Evolutionary conservation across 2,113 vertebrate species (phyloP), one percentile per base, ranked within the genome.

Genomic region (Labeo rohita): DNA sequence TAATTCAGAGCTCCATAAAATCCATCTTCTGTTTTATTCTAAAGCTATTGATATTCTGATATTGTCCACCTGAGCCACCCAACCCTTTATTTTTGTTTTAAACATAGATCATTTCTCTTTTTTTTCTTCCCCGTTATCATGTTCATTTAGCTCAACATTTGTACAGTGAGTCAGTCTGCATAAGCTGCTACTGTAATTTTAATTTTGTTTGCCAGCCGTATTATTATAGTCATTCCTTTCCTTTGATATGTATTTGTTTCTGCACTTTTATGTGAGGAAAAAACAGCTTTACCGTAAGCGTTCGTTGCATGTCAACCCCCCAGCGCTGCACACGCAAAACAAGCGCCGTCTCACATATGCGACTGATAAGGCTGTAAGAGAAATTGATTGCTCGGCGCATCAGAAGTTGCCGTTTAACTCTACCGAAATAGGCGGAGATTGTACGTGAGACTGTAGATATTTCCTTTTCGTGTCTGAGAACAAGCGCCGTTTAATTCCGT

Each of bases 201-300:
- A 16, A 79, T 76, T 84, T 45, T 86, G 84, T 89, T 86, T 85
- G 84, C 83, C 47, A 83, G 74, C 70, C 50, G 3, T 90, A 82
- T 86, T 34, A 3, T 89, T 87, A 77, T n/a, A 66, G 52, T 73
- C 70, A 28, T 90, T 52, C 77, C 34, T 63, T 66, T 68, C 85
- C 45, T 84, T 78, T 86, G 18, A 76, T 66, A 50, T 79, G 73
- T 59, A 54, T 72, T 82, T 68, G 68, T 49, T 45, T 70, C 13
- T 65, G 39, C 56, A 18, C 9, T 18, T 80, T 47, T 80, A 56
- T 80, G 70, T 23, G 12, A 59, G 18, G 21, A 59, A 59, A 59
- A 59, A 21, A 18, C 39, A 50, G 16, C n/a, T 66, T 81, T 49
- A 13, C 79, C 13, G 1, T 11, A 34, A 68, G 39, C 59, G 1